A percentile compares a stretch with the other conserved stretches of the same genome.
Evolutionary conservation across 2,797 vertebrate species (phyloP).

Genomic region (Chaetophractus vellerosus): DNA sequence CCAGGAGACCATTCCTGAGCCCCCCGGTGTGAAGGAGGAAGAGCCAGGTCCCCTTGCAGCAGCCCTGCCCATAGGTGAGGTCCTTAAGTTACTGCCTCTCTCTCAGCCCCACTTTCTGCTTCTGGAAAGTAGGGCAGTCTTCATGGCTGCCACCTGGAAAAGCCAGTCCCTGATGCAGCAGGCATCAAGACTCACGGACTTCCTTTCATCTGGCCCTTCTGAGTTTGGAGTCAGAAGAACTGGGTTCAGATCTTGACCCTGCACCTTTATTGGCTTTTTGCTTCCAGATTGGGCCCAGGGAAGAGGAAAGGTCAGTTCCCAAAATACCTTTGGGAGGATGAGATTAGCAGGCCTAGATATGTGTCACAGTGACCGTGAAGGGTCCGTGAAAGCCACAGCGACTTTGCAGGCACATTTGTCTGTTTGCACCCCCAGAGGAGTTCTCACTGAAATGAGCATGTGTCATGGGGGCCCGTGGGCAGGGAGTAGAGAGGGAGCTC

Average conservation of each 20-base stretch:
- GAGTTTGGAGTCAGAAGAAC: conserved; percentile 15
- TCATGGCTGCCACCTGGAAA: rapidly evolving
- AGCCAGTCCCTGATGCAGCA: neutral
- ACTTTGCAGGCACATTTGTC: neutral
- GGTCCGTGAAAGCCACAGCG: neutral
- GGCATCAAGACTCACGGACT: neutral
- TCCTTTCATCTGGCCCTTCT: neutral
- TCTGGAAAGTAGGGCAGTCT: neutral
- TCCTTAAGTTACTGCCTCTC: neutral
- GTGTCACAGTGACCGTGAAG: neutral
- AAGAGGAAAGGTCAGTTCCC: neutral
- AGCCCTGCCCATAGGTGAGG: neutral
- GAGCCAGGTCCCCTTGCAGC: neutral
- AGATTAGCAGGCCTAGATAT: neutral
- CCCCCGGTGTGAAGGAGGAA: neutral
- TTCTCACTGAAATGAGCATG: neutral
- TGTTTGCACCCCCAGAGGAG: neutral
- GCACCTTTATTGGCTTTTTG: conserved; percentile 39
- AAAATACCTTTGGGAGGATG: neutral
- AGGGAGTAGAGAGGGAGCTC: neutral
- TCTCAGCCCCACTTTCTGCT: neutral
- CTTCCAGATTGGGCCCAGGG: neutral
- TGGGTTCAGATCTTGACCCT: neutral
- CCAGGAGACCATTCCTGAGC: neutral
- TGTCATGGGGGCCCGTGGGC: neutral